Conservation (phyloP, 1,140 invertebrate genomes). For the Tetranychus urticae region DNA sequence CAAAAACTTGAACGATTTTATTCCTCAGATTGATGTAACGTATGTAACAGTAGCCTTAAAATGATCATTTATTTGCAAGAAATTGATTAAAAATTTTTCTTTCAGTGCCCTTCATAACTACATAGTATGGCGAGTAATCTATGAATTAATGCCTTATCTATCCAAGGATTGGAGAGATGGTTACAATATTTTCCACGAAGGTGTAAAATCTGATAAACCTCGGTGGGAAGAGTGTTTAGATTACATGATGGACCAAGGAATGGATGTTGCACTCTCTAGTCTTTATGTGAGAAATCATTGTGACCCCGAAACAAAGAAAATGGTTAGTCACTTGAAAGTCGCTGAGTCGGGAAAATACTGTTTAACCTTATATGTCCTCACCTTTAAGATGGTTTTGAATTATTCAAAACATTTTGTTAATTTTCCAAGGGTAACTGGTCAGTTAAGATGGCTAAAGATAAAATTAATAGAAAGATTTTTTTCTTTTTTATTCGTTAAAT, state of each 20-base stretch:
- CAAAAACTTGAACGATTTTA: background rate
- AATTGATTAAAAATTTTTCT: constrained; percentile 7
- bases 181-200: constrained; percentile 44
- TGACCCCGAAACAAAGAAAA: constrained; percentile 23
- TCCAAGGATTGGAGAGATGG: constrained; percentile 40
- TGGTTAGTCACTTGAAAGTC: constrained; percentile 11
- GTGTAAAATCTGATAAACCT: constrained; percentile 26
- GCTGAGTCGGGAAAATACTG: no score
- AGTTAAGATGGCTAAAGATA: no score
- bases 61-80: background rate
- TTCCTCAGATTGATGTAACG: background rate
- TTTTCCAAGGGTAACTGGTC: no score
- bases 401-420: no score
- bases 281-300: constrained; percentile 26
- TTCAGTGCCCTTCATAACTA: constrained; percentile 53
- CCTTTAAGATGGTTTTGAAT: no score
- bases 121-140: constrained; percentile 50
- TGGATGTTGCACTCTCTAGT: constrained; percentile 18
- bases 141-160: constrained; percentile 43
- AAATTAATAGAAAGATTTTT: no score
- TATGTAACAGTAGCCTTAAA: background rate
- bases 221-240: constrained; percentile 17
- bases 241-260: constrained; percentile 14
- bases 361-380: no score
- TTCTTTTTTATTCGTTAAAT: no score